Evolutionary conservation across 2,113 vertebrate genomes (phyloP).

Genomic region (Heloderma charlesbogerti): DNA sequence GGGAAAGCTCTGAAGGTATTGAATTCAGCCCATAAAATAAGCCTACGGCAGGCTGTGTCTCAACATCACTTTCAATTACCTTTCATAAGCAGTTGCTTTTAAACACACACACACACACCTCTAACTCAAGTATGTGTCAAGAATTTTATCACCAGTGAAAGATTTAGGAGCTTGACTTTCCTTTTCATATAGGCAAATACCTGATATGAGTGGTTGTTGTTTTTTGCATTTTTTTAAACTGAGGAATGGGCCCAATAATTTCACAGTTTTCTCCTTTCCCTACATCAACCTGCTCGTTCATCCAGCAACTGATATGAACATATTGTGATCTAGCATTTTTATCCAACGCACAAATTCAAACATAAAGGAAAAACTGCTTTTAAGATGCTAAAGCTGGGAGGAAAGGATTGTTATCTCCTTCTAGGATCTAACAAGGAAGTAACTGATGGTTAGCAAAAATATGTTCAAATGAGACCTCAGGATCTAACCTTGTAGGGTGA

Average conservation of each 20-base stretch:
- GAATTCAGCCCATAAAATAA: conserved; percentile 54
- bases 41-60: conserved; percentile 68
- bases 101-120: conserved; percentile 33
- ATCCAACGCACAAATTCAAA: neutral
- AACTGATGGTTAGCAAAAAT: conserved; percentile 50
- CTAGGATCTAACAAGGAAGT: conserved; percentile 50
- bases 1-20: conserved; percentile 55
- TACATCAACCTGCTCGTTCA: neutral
- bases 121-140: conserved; percentile 60
- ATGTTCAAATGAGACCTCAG: conserved; percentile 38
- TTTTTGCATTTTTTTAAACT: neutral
- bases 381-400: conserved; percentile 46
- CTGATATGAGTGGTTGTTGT: too few species aligned
- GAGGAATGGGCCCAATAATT: neutral
- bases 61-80: conserved; percentile 50
- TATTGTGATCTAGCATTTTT: neutral
- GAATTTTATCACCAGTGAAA: conserved; percentile 51
- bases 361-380: conserved; percentile 39
- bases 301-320: neutral
- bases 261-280: neutral
- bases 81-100: conserved; percentile 61
- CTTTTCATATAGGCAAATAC: conserved; percentile 12
- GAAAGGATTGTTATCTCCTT: conserved; percentile 42
- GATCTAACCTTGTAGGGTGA: conserved; percentile 27
- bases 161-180: conserved; percentile 27